A percentile compares a stretch with the other conserved stretches of the same genome.
Evolutionary conservation across 1,140 invertebrate genomes (phyloP).

Genomic region (Cherax destructor): DNA sequence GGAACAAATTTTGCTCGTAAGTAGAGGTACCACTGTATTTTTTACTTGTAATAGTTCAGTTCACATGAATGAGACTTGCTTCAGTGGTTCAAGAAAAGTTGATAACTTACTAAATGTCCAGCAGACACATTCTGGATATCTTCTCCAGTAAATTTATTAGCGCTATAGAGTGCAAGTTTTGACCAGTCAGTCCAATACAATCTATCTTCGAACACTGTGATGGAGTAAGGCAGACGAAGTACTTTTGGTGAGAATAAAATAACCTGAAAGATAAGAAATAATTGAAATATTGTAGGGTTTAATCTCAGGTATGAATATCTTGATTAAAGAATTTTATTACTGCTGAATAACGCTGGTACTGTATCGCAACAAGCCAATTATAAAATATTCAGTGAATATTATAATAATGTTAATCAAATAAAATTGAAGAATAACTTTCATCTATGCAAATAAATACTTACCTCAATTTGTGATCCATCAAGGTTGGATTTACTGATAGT

Average conservation of each 20-base stretch:
- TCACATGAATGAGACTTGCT: constrained; percentile 74
- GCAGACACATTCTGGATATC: constrained; percentile 85
- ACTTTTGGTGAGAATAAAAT: constrained; percentile 56
- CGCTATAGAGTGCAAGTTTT: constrained; percentile 88
- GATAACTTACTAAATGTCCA: constrained; percentile 80
- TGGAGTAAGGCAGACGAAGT: constrained; percentile 90
- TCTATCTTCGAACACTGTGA: constrained; percentile 89
- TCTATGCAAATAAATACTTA: constrained; percentile 78
- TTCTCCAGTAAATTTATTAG: constrained; percentile 83
- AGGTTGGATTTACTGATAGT: constrained; percentile 85
- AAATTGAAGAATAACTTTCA: neutral
- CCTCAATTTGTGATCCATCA: constrained; percentile 80
- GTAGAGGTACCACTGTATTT: no score
- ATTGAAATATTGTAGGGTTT: no score
- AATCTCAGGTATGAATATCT: no score
- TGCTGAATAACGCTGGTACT: no score
- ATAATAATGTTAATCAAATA: no score
- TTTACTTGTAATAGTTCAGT: neutral
- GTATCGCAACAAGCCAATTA: no score
- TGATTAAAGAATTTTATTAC: no score
- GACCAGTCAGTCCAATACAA: constrained; percentile 96
- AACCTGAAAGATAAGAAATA: constrained; percentile 11
- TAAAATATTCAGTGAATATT: no score
- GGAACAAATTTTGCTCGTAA: no score
- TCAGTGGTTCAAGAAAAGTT: neutral